Conservation (phyloP, 2,888 invertebrate species). For the Volucella inflata region DNA sequence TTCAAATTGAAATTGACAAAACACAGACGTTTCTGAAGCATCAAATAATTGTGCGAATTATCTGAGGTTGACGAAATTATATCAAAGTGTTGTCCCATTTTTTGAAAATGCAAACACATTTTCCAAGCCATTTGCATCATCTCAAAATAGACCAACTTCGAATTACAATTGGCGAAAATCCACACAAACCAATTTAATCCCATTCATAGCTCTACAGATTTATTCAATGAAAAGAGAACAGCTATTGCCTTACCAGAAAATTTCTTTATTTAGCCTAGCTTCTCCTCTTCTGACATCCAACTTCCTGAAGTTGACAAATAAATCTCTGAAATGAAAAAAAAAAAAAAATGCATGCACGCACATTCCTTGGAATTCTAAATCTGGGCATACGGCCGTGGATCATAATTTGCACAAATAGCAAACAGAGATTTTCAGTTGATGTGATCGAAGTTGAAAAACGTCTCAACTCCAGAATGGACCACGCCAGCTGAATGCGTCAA, state of each 20-base stretch:
- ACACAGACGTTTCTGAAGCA: no score
- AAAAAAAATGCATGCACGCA: neutral
- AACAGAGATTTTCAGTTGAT: conserved; percentile 2
- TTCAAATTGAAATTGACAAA: no score
- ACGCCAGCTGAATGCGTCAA: conserved; percentile 75
- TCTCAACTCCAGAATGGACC: conserved; percentile 70
- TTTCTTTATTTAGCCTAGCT: conserved; percentile 58
- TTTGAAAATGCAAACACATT: no score
- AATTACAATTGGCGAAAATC: neutral
- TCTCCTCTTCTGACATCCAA: conserved; percentile 46
- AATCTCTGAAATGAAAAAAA: conserved; percentile 31
- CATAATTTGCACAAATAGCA: conserved; percentile 54
- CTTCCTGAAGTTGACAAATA: conserved; percentile 59
- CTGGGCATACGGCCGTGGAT: conserved; percentile 43
- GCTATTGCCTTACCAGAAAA: neutral
- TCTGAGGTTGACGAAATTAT: no score
- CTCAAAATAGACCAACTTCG: no score
- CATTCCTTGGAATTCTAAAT: conserved; percentile 59
- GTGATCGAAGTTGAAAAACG: conserved; percentile 73
- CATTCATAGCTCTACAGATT: conserved; percentile 37
- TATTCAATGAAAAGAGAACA: conserved; percentile 43
- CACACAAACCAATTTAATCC: conserved; percentile 23
- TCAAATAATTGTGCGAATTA: no score
- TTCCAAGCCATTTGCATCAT: no score
- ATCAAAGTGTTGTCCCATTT: no score